A percentile compares a stretch with the other conserved stretches of the same genome.
Evolutionary conservation across 2,888 invertebrate species (phyloP).

Genomic region (Caenorhabditis sp.): DNA sequence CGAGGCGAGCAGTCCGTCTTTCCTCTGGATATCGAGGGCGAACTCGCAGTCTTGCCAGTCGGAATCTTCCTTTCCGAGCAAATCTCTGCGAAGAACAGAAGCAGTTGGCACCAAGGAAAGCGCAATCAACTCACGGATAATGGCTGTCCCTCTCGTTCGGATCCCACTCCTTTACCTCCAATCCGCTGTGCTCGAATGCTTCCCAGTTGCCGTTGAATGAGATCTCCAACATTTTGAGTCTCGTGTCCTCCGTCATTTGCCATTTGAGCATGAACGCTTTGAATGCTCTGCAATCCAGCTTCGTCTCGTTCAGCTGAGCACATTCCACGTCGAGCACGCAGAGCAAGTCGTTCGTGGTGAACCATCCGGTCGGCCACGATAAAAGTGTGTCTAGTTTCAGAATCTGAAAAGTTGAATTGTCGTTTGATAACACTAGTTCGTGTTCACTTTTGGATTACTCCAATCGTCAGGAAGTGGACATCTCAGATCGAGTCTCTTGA

Average conservation of each 20-base stretch:
- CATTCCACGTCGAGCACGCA: slow-evolving; percentile 6
- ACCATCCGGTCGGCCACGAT: slow-evolving; percentile 36
- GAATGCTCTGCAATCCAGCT: slow-evolving; percentile 21
- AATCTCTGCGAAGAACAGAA: slow-evolving; percentile 29
- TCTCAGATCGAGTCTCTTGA: slow-evolving; percentile 24
- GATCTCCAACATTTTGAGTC: slow-evolving; percentile 27
- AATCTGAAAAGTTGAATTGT: neutral
- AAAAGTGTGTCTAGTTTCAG: slow-evolving; percentile 12
- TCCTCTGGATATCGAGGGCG: slow-evolving; percentile 17
- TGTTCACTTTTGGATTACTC: slow-evolving; percentile 12
- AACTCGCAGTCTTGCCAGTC: slow-evolving; percentile 28
- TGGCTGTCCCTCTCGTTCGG: slow-evolving; percentile 27
- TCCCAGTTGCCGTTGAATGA: slow-evolving; percentile 41
- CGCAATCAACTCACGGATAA: slow-evolving; percentile 23
- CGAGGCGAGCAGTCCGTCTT: slow-evolving; percentile 34
- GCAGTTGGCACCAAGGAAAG: no score
- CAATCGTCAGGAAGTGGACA: slow-evolving; percentile 29
- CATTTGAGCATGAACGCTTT: slow-evolving; percentile 41
- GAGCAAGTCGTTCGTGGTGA: slow-evolving; percentile 18
- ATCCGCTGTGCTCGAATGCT: slow-evolving; percentile 7
- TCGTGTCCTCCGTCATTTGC: slow-evolving; percentile 1
- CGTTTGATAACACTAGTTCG: no score
- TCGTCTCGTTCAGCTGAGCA: slow-evolving; percentile 31
- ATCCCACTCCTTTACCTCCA: slow-evolving; percentile 20
- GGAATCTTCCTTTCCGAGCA: neutral